Evolutionary conservation across 2,888 invertebrate genomes (phyloP), one percentile per base, ranked within the genome.

Genomic region (Andricus quercusramuli): DNA sequence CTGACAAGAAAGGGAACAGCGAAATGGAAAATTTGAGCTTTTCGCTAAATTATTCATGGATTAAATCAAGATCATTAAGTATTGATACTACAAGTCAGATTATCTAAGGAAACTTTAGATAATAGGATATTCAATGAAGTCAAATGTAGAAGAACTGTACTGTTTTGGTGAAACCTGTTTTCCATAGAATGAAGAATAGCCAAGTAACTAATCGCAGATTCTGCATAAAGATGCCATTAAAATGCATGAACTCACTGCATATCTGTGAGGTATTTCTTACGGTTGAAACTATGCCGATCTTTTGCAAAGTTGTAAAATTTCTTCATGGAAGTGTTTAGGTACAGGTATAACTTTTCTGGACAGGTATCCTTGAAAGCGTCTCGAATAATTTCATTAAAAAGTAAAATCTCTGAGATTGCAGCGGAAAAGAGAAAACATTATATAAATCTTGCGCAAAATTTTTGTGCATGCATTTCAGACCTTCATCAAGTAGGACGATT

Each of bases 241-340:
- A 74, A 74, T 74, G 74, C 56, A 74, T 74, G 74, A 74, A 56
- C 56, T 56, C 56, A 56, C 56, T 74, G 74, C 74, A 74, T 74
- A 74, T 29, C 51, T 74, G 32, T 56, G 29, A 74, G 51, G 25
- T 74, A 74, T 74, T 74, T 32, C 29, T 74, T 74, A 22, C 56
- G n/a, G 74, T 74, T 74, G 56, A 74, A 74, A 70, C 32, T 62
- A 56, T n/a, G 5, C 13, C 6, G 11, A n/a, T 51, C n/a, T 74
- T 32, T n/a, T 56, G n/a, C 11, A 74, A 74, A 56, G 51, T 74
- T 56, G 56, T 74, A n/a, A 37, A 5, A 74, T 56, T 37, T 56
- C 56, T 56, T 37, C n/a, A 74, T n/a, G 32, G 56, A 74, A 74
- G 32, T 32, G 32, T 56, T 74, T 74, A 56, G 56, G n/a, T 51